These are phyloP conservation scores for Callinectes sapidus DNA, from an alignment of 2,888 invertebrate genomes.

Conservation along the genomic window DNA sequence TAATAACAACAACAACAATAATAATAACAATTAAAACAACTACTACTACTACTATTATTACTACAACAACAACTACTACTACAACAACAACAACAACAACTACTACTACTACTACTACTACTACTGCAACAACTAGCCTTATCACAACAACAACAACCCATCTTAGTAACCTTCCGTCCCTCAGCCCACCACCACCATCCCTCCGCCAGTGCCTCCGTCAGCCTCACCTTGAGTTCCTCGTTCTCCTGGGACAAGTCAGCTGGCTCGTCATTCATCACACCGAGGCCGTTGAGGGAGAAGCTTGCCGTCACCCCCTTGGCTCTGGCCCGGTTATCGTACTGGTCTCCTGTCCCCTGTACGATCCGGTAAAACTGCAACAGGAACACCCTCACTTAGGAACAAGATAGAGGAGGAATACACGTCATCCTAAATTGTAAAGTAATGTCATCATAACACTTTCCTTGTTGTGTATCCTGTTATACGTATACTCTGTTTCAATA, in stretches of 20 bases:
- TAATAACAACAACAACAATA: neutral
- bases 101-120: no score
- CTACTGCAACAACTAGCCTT: no score
- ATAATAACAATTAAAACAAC: no score
- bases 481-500: no score
- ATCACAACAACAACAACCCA: neutral
- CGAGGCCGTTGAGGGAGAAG: conserved; percentile 90
- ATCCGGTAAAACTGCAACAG: conserved; percentile 84
- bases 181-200: neutral
- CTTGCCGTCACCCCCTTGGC: conserved; percentile 90
- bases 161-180: neutral
- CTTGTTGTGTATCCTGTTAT: no score
- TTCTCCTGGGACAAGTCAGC: conserved; percentile 92
- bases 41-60: no score
- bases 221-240: conserved; percentile 86
- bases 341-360: conserved; percentile 89
- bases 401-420: no score
- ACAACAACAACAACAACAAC: no score
- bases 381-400: neutral
- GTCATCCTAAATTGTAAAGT: no score
- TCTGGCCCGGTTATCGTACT: conserved; percentile 90
- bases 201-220: neutral
- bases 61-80: neutral
- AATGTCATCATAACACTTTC: no score
- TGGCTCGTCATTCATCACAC: conserved; percentile 85